These are phyloP conservation scores for Morpho deidamia DNA, from an alignment of 2,888 invertebrate genomes.

Conservation along the genomic window DNA sequence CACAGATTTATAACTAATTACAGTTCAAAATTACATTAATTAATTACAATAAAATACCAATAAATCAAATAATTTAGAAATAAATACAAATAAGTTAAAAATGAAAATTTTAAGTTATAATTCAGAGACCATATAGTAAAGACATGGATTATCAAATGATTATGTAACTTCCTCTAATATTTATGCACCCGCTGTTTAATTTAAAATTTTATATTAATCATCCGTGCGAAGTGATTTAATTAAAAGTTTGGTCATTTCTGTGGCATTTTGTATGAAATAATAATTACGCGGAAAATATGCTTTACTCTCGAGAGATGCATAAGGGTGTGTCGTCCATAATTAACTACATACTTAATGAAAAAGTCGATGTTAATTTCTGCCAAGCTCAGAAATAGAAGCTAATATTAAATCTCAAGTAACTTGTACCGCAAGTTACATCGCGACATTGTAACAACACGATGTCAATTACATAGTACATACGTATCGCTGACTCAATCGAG, in stretches of 20 bases:
- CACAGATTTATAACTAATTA: too few species aligned
- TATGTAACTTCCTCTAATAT: not conserved
- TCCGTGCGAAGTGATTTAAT: constrained; percentile 3
- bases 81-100: too few species aligned
- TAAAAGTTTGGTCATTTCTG: constrained; percentile 10
- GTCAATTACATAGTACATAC: constrained; percentile 70
- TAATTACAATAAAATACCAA: too few species aligned
- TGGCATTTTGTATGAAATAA: constrained; percentile 5
- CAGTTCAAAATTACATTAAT: too few species aligned
- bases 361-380: too few species aligned
- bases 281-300: constrained; percentile 1
- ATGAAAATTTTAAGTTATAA: too few species aligned
- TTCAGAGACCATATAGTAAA: too few species aligned
- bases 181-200: not conserved
- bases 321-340: not conserved
- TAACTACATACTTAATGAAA: too few species aligned
- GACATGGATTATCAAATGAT: too few species aligned
- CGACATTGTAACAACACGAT: constrained; percentile 27
- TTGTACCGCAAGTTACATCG: not conserved
- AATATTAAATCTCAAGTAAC: not conserved
- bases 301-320: not conserved
- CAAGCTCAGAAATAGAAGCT: too few species aligned
- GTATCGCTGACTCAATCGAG: constrained; percentile 67
- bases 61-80: too few species aligned
- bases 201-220: constrained; percentile 2